phyloP scores from a whole-genome alignment of 1,140 invertebrate species.

The Monomorium pharaonis region DNA sequence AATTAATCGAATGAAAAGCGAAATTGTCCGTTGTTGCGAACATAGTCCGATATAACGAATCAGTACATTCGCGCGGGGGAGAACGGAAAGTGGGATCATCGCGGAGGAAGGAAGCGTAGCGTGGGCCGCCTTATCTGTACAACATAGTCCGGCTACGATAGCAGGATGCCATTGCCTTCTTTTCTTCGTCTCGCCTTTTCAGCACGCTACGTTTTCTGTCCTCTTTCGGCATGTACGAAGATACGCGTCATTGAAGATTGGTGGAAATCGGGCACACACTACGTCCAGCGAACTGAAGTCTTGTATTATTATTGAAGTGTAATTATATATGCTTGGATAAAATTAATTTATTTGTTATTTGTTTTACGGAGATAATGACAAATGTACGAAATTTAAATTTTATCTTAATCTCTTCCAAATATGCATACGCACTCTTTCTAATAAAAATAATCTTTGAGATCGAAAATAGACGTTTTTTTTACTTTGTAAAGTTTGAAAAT shows the following conservation, averaged over 20 bases:
- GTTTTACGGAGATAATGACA: neutral
- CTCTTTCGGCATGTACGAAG: neutral
- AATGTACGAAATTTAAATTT: neutral
- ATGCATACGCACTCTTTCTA: neutral
- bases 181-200: conserved; percentile 54
- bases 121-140: conserved; percentile 72
- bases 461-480: neutral
- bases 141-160: conserved; percentile 70
- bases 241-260: conserved; percentile 31
- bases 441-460: neutral
- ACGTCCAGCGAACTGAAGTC: neutral
- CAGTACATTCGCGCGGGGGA: conserved; percentile 21
- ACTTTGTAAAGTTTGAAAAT: neutral
- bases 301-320: neutral
- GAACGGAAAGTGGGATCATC: conserved; percentile 61
- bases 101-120: conserved; percentile 74
- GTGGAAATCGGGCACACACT: neutral
- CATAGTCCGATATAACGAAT: conserved; percentile 9
- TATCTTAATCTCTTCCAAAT: neutral
- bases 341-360: neutral
- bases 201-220: neutral
- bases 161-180: conserved; percentile 68
- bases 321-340: neutral
- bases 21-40: neutral
- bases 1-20: neutral